Conservation (phyloP, 2,888 invertebrate species). For the Catocala sponsa region DNA sequence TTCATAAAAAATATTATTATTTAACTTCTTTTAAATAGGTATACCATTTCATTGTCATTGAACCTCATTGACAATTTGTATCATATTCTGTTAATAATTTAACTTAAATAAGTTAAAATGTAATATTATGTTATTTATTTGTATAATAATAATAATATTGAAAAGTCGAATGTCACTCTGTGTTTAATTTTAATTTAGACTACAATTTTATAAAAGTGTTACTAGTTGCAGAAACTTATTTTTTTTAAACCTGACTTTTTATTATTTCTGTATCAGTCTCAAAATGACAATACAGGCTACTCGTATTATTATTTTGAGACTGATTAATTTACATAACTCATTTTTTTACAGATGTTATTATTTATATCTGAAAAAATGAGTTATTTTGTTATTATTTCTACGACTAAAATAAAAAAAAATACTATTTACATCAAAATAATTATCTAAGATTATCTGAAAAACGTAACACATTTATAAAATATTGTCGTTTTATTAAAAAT, state of each 20-base stretch:
- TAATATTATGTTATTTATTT: conserved; percentile 13
- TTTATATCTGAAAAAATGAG: neutral
- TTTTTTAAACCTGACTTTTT: too few relatives aligned
- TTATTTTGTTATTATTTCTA: neutral
- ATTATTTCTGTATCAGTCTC: too few relatives aligned
- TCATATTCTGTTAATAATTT: too few relatives aligned
- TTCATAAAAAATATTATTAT: neutral
- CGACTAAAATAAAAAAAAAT: neutral
- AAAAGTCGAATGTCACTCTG: conserved; percentile 11
- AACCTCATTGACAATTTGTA: too few relatives aligned
- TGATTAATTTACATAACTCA: too few relatives aligned
- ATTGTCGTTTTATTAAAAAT: conserved; percentile 22
- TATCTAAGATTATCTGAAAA: conserved; percentile 2
- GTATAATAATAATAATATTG: conserved; percentile 12
- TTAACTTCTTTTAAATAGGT: neutral
- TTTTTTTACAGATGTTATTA: neutral
- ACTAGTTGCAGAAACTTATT: conserved; percentile 2
- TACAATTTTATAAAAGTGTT: conserved; percentile 37
- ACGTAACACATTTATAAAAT: conserved; percentile 41
- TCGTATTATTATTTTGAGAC: too few relatives aligned
- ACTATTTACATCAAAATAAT: conserved; percentile 2
- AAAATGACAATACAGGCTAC: too few relatives aligned
- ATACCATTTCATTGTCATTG: too few relatives aligned
- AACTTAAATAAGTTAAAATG: neutral
- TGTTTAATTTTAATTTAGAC: conserved; percentile 12